Base-by-base conservation (phyloP, 1,140 invertebrate genomes). In the Pseudomyrmex sp. region DNA sequence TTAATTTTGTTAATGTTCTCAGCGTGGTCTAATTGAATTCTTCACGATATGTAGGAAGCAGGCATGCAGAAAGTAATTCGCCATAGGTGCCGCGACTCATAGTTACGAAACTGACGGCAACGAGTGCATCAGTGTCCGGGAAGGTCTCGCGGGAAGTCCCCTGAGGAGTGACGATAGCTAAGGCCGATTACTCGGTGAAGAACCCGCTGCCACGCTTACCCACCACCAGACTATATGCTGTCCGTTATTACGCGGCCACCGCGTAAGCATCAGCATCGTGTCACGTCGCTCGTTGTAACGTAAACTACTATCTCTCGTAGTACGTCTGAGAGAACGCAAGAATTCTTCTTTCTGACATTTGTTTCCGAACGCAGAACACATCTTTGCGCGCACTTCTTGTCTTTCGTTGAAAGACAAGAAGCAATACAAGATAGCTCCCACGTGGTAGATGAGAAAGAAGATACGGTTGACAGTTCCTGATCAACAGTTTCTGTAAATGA, bases 101-200 rank as follows among this genome's bases (percentile, higher is more conserved):
- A 80, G 66, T 12, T 80, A 80, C 76, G 23, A 72, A 3, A 61
- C 76, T 80, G 76, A 15, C 20, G 35, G 20, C 52, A 58, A 80
- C 68, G 79, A 79, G 86, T 61, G 70, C 12, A 5, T 58, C 20
- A 52, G 46, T 10, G 50, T 72, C 20, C 56, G 56, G 68, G 82
- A 75, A 88, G 50, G 62, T 68, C 89, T 85, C 61, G 65, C 20
- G 65, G 80, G 85, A 80, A 88, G 65, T 65, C 83, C 66, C 76
- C 73, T 44, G 66, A 77, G 23, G 46, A 70, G 59, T 10, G 63
- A 76, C 77, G 54, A 83, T 72, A 80, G 69, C 10, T 48, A 82
- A 50, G 48, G 20, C 66, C 70, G 79, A 75, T 85, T 65, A 52
- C 65, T 70, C 61, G 84, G 54, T 70, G 50, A 82, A 62, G 72